Conservation (phyloP, 2,888 invertebrate species). For the Epistrophe grossulariae region DNA sequence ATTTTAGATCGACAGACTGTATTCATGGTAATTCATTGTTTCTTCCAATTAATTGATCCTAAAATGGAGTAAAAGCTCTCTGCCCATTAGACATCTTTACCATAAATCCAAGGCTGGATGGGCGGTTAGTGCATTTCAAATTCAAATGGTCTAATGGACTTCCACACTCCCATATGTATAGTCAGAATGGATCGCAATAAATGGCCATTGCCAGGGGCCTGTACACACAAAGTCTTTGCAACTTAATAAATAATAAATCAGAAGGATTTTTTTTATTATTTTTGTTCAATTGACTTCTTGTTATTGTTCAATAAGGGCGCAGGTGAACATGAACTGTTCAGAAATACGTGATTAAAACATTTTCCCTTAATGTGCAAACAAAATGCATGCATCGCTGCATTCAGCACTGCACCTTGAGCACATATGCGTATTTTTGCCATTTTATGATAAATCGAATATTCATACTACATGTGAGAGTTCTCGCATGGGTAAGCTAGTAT, state of each 20-base stretch:
- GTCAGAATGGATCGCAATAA: not conserved
- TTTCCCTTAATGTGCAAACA: not conserved
- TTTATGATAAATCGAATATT: not conserved
- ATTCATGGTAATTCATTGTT: not conserved
- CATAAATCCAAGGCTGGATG: too few species aligned
- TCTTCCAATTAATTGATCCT: not conserved
- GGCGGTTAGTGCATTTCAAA: too few species aligned
- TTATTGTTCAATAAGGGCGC: not conserved
- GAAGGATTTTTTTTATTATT: too few species aligned
- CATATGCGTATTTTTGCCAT: not conserved
- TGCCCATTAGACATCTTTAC: too few species aligned
- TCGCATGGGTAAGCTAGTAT: not conserved
- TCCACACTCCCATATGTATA: not conserved
- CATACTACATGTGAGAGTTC: not conserved
- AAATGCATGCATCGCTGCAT: not conserved
- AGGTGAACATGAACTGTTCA: not conserved
- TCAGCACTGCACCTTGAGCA: not conserved
- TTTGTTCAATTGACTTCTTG: not conserved
- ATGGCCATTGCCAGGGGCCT: not conserved
- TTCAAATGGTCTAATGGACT: too few species aligned
- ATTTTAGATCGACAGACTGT: not conserved
- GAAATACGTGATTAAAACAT: not conserved
- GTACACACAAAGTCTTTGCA: not conserved
- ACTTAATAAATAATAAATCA: too few species aligned
- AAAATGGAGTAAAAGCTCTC: not conserved